Conservation (phyloP, 2,888 invertebrate genomes). For the Merodon equestris region DNA sequence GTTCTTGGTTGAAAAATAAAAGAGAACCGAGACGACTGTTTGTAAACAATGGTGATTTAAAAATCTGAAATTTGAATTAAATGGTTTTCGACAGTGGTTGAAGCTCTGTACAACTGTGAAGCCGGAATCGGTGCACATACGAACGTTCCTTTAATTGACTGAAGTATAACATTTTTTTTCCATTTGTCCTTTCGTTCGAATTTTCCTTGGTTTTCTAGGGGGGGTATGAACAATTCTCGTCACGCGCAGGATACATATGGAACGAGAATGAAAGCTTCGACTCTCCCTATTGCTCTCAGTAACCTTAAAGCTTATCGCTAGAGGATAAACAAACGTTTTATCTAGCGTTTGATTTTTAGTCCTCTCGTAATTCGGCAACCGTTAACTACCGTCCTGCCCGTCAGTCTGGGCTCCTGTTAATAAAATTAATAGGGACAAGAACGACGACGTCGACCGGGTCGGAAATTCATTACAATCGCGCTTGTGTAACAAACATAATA, state of each 20-base stretch:
- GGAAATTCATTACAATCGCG: constrained; percentile 53
- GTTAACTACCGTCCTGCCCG: constrained; percentile 23
- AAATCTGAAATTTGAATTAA: constrained; percentile 15
- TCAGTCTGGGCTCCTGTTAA: constrained; percentile 15
- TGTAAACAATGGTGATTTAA: neutral
- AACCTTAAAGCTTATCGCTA: constrained; percentile 45
- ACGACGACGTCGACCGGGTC: constrained; percentile 45
- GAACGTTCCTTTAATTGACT: too few species aligned
- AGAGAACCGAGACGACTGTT: too few species aligned
- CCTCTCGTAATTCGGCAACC: constrained; percentile 55
- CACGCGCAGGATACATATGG: constrained; percentile 41
- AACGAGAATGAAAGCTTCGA: constrained; percentile 30
- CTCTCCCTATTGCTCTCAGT: constrained; percentile 10
- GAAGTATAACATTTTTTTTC: too few species aligned
- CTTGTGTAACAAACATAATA: constrained; percentile 43
- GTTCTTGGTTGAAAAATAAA: neutral
- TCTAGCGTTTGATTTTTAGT: constrained; percentile 53
- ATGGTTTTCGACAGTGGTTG: constrained; percentile 3
- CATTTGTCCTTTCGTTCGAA: too few species aligned
- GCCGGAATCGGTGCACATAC: neutral
- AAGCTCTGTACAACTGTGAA: neutral
- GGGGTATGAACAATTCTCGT: neutral
- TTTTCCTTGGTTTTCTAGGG: too few species aligned
- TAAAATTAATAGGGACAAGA: constrained; percentile 13
- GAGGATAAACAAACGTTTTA: constrained; percentile 28